Evolutionary conservation across 2,113 vertebrate genomes (phyloP), one percentile per base, ranked within the genome.

Genomic region (Choloepus hoffmanni): DNA sequence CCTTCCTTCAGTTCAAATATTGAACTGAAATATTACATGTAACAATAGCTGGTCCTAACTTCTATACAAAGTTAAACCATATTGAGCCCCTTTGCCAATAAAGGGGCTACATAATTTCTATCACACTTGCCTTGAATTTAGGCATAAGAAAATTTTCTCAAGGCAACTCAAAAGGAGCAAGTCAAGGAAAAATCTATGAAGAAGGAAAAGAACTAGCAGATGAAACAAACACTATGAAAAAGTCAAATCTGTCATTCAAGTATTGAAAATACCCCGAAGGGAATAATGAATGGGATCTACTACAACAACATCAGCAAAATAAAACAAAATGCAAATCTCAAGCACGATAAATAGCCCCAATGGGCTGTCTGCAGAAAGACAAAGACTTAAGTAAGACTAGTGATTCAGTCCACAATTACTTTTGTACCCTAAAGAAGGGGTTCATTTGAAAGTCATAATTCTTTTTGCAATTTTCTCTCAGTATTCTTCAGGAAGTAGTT

Each of bases 171-270:
- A 97, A 97, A 79, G 83, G 83, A 78, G 86, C 63, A 84, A 91
- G 94, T 30, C 92, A 93, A 98, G 70, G 92, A 95, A 84, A 87
- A 40, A 96, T 92, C 14, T 95, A 96, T 92, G 63, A 90, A 92
- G 70, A 58, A 97, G 89, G 79, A 94, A 72, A 48, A 92, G 94
- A 53, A 98, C 95, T 89, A 98, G 97, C 97, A 98, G 94, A 97
- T 97, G 97, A 96, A 97, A 98, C 97, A 97, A 98, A 98, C 97
- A 97, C 97, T 96, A 97, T 97, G 92, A 96, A 98, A 98, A 98
- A 98, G 98, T 98, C 97, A 85, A 98, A 98, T 98, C 96, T 97
- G 96, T 97, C 96, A 96, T 98, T 98, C 98, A 99, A 98, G 98
- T 99, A 98, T 96, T 96, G 95, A 96, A 98, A 98, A 98, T 95